phyloP scores from a whole-genome alignment of 2,888 invertebrate species.

The Oscheius sp. region DNA sequence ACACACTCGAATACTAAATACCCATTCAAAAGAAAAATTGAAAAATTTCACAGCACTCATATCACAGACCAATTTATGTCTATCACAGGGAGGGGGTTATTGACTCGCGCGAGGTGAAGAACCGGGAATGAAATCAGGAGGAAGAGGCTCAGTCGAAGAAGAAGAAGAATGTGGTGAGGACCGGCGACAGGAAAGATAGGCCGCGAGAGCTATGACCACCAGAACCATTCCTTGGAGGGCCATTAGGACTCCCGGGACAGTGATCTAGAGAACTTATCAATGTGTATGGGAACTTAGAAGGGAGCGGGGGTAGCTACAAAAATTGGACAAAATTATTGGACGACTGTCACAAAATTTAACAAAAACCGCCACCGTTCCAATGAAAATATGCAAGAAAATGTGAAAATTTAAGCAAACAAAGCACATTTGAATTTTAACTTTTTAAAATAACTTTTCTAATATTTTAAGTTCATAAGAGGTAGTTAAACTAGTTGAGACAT shows the following conservation, averaged over 20 bases:
- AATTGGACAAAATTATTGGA: too few relatives aligned
- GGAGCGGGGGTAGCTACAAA: neutral
- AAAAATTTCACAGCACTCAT: conserved; percentile 30
- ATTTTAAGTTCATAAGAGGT: too few relatives aligned
- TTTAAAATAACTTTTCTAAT: too few relatives aligned
- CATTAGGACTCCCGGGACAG: conserved; percentile 51
- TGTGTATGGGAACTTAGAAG: neutral
- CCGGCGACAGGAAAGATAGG: conserved; percentile 36
- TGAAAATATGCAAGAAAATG: neutral
- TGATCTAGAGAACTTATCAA: conserved; percentile 43
- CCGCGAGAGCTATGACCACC: conserved; percentile 41
- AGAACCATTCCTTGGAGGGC: conserved; percentile 46
- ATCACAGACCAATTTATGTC: too few relatives aligned
- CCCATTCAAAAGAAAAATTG: too few relatives aligned
- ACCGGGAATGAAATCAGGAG: neutral
- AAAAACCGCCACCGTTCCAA: conserved; percentile 9
- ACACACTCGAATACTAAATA: conserved; percentile 20
- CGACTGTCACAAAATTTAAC: conserved; percentile 8
- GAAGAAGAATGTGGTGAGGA: conserved; percentile 20
- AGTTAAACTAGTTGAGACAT: too few relatives aligned
- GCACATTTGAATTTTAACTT: too few relatives aligned
- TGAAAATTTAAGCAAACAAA: neutral
- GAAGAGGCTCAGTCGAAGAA: neutral
- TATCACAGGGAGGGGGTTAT: too few relatives aligned
- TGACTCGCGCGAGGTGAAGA: too few relatives aligned